Conservation (phyloP, 2,888 invertebrate genomes). For the Homarus gammarus region DNA sequence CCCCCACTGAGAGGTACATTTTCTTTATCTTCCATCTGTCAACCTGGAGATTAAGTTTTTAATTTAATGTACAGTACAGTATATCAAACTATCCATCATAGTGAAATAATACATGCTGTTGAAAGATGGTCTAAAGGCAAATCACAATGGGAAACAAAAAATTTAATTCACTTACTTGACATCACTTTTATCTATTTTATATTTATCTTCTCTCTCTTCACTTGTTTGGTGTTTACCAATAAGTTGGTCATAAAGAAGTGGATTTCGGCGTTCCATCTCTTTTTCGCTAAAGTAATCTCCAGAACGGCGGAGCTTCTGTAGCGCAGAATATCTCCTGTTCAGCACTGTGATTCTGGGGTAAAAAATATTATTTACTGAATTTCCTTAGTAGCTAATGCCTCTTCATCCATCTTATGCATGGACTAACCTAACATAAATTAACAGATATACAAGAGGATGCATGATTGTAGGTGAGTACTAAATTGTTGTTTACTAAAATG, state of each 20-base stretch:
- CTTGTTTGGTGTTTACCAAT: conserved; percentile 91
- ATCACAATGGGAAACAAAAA: not conserved
- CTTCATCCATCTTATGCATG: no score
- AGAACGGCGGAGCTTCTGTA: conserved; percentile 86
- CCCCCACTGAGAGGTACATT: no score
- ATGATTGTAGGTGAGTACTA: no score
- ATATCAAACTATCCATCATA: not conserved
- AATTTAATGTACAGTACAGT: no score
- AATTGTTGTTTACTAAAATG: no score
- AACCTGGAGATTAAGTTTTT: no score
- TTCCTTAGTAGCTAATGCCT: no score
- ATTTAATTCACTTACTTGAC: conserved; percentile 26
- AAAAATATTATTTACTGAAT: not conserved
- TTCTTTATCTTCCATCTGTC: no score
- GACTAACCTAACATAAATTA: no score
- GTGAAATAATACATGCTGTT: not conserved
- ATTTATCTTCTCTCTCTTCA: conserved; percentile 83
- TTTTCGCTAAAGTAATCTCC: conserved; percentile 92
- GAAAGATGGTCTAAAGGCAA: not conserved
- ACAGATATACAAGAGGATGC: no score
- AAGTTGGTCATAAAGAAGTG: conserved; percentile 92
- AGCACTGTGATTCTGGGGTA: conserved; percentile 82
- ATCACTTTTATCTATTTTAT: conserved; percentile 32
- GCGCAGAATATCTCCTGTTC: conserved; percentile 90
- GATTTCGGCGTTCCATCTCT: conserved; percentile 96